Evolutionary conservation across 1,140 invertebrate species (phyloP).

Genomic region (Dreissena polymorpha): DNA sequence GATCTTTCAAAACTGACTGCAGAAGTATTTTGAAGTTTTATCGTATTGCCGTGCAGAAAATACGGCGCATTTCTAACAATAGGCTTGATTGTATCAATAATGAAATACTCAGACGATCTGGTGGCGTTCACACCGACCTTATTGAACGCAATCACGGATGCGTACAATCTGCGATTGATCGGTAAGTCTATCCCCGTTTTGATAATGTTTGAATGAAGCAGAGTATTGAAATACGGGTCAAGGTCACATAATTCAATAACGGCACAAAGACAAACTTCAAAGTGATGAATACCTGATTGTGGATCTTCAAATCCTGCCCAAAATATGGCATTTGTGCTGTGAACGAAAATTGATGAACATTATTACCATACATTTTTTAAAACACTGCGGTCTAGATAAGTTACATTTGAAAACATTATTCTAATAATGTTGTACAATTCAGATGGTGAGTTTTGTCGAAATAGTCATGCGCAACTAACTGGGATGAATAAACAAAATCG

Average conservation of each 20-base stretch:
- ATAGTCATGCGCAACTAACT: too few relatives aligned
- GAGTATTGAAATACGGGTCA: neutral
- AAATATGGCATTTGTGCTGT: neutral
- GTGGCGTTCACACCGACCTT: slow-evolving; percentile 30
- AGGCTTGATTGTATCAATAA: slow-evolving; percentile 29
- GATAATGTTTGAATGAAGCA: slow-evolving; percentile 12
- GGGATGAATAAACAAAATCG: too few relatives aligned
- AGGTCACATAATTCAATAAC: slow-evolving; percentile 29
- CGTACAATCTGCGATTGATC: slow-evolving; percentile 39
- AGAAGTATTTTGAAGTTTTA: neutral
- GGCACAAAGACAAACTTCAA: slow-evolving; percentile 41
- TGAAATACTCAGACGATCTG: slow-evolving; percentile 40
- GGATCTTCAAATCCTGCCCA: slow-evolving; percentile 59
- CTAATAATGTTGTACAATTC: too few relatives aligned
- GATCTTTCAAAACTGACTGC: slow-evolving; percentile 38
- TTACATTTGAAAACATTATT: too few relatives aligned
- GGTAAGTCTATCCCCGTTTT: slow-evolving; percentile 35
- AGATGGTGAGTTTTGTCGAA: too few relatives aligned
- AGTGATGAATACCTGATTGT: slow-evolving; percentile 47
- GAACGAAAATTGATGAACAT: too few relatives aligned
- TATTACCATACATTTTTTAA: too few relatives aligned
- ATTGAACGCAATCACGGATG: slow-evolving; percentile 44
- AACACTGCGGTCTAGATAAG: too few relatives aligned
- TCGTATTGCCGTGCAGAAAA: neutral
- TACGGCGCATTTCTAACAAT: neutral